These are phyloP conservation scores for Campoletis raptor DNA, from an alignment of 2,888 invertebrate genomes.

Conservation along the genomic window DNA sequence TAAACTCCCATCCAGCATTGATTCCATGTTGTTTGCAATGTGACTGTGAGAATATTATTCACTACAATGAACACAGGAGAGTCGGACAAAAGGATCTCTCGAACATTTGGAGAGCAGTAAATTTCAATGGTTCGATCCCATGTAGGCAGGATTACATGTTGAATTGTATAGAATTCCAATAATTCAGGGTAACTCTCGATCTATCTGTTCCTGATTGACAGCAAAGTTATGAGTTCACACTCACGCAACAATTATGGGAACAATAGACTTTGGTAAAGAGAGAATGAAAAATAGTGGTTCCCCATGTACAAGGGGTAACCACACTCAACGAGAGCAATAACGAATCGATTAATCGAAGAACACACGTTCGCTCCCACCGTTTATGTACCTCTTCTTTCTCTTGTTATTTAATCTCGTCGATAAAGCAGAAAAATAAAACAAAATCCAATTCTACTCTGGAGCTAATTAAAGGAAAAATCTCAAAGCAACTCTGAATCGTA, in stretches of 20 bases:
- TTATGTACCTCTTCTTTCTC: slow-evolving; percentile 17
- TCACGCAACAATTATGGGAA: slow-evolving; percentile 26
- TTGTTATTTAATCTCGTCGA: slow-evolving; percentile 27
- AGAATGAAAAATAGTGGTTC: not conserved
- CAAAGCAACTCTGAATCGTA: slow-evolving; percentile 12
- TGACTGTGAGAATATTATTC: not conserved
- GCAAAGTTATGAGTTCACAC: not conserved
- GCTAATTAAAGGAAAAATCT: slow-evolving; percentile 8
- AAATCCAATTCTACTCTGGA: slow-evolving; percentile 26
- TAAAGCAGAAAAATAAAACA: slow-evolving; percentile 40
- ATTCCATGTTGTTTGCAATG: not conserved
- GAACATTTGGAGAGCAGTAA: slow-evolving; percentile 2
- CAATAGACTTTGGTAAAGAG: slow-evolving; percentile 8
- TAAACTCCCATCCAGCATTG: not conserved
- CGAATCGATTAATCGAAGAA: slow-evolving; percentile 31
- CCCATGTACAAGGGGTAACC: not conserved
- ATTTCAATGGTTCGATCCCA: slow-evolving; percentile 35
- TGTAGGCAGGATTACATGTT: slow-evolving; percentile 26
- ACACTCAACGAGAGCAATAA: slow-evolving; percentile 18
- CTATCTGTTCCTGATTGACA: slow-evolving; percentile 2
- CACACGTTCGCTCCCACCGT: slow-evolving; percentile 11
- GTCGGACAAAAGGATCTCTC: slow-evolving; percentile 26
- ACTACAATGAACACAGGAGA: not conserved
- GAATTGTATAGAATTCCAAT: slow-evolving; percentile 55
- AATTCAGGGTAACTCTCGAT: slow-evolving; percentile 27